These are phyloP conservation scores for Hylaeus anthracinus DNA, from an alignment of 1,140 invertebrate species.

Conservation along the genomic window DNA sequence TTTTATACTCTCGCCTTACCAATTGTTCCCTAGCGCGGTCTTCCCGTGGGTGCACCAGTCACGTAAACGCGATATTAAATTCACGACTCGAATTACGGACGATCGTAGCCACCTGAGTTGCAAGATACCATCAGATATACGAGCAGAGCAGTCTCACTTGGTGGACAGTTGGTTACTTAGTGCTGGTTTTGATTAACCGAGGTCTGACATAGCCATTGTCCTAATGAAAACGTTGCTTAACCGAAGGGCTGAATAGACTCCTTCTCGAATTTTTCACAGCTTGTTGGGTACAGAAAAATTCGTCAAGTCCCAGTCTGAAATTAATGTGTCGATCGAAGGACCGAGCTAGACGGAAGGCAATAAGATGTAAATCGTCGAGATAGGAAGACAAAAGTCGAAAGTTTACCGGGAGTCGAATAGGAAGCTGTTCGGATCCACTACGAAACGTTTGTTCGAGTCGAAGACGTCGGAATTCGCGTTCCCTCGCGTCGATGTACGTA, in stretches of 20 bases:
- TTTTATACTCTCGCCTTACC: neutral
- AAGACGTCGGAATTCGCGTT: neutral
- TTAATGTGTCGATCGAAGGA: neutral
- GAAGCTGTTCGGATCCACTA: too few relatives aligned
- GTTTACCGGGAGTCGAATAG: neutral
- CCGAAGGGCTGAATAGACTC: too few relatives aligned
- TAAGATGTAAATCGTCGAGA: slow-evolving; percentile 33
- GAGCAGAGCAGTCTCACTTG: too few relatives aligned
- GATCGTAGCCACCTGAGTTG: neutral
- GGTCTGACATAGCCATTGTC: too few relatives aligned
- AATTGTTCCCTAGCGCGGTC: neutral
- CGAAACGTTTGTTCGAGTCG: slow-evolving; percentile 15
- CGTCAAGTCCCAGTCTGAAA: too few relatives aligned
- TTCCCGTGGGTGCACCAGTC: neutral
- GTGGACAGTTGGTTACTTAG: too few relatives aligned
- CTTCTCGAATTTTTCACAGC: too few relatives aligned
- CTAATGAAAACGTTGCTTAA: too few relatives aligned
- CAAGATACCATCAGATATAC: too few relatives aligned
- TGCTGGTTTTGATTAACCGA: too few relatives aligned
- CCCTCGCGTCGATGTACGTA: neutral
- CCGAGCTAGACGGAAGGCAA: neutral
- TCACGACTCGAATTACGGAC: neutral
- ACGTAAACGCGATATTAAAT: neutral
- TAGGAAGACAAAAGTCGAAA: neutral
- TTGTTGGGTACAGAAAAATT: too few relatives aligned